These are phyloP conservation scores for Blastomussa wellsi DNA, from an alignment of 92 coral and sea anemone genomes.

Conservation along the genomic window DNA sequence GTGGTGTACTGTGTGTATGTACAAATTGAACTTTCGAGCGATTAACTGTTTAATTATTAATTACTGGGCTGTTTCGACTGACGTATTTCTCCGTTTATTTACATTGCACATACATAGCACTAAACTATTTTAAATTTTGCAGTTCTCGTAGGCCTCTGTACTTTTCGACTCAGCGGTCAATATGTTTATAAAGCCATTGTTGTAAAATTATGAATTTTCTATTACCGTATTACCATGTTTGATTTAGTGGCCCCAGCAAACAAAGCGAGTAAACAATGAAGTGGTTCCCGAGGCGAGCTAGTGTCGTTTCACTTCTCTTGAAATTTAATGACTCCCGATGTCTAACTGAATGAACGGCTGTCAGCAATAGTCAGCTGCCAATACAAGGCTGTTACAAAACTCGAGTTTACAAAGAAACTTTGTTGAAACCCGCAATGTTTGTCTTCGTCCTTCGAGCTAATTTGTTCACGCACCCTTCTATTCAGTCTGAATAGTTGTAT, in stretches of 20 bases:
- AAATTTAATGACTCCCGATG: constrained; percentile 1
- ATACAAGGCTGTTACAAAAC: not conserved
- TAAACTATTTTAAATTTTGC: not conserved
- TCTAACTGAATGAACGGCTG: constrained; percentile 9
- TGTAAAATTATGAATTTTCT: constrained; percentile 14
- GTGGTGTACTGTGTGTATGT: not conserved
- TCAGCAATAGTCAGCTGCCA: not conserved
- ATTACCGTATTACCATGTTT: constrained; percentile 3
- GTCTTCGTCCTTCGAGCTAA: not conserved
- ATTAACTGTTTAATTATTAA: not conserved
- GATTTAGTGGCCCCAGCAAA: constrained; percentile 20
- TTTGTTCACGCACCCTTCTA: not conserved
- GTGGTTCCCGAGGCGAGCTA: not conserved
- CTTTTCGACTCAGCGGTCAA: not conserved
- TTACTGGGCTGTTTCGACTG: not conserved
- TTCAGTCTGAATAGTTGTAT: not conserved
- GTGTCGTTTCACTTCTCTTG: not conserved
- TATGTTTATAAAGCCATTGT: not conserved
- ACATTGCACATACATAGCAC: not conserved
- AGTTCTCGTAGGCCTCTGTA: not conserved
- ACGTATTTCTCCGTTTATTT: not conserved
- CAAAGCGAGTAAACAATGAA: constrained; percentile 16
- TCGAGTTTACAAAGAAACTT: not conserved
- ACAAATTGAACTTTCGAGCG: not conserved
- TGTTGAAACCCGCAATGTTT: not conserved